A percentile compares a stretch with the other conserved stretches of the same genome.
phyloP scores from a whole-genome alignment of 2,797 vertebrate species.

The Molossus molossus region DNA sequence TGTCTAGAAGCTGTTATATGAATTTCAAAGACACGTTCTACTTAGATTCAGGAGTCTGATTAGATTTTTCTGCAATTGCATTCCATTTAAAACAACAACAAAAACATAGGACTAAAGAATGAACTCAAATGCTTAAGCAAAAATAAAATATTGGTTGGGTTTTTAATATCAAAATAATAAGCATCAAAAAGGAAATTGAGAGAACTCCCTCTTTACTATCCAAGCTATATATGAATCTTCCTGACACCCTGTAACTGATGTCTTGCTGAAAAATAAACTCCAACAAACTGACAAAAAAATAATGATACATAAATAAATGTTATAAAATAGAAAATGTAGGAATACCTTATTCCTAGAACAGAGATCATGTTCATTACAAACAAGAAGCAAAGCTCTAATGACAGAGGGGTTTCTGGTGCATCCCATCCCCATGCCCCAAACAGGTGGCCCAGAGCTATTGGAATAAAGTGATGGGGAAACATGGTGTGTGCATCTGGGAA shows the following conservation, averaged over 20 bases:
- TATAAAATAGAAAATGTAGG: background rate
- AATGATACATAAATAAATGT: background rate
- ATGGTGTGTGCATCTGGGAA: background rate
- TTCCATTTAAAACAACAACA: background rate
- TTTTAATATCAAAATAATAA: slow-evolving; percentile 1
- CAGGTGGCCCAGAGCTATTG: background rate
- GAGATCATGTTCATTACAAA: background rate
- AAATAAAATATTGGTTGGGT: slow-evolving; percentile 22
- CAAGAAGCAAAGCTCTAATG: background rate
- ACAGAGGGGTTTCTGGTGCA: background rate
- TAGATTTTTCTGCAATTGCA: background rate
- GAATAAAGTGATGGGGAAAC: background rate
- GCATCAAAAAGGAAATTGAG: background rate
- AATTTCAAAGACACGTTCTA: background rate
- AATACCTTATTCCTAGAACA: background rate
- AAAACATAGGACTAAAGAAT: background rate
- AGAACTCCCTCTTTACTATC: slow-evolving; percentile 70
- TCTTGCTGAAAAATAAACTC: background rate
- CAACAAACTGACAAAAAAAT: background rate
- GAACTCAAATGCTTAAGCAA: background rate
- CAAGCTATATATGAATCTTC: background rate
- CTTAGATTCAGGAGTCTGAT: background rate
- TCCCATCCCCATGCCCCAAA: background rate
- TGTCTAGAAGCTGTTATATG: background rate
- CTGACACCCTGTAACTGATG: background rate